Evolutionary conservation across 2,113 vertebrate genomes (phyloP).

Genomic region (Perca fluviatilis): DNA sequence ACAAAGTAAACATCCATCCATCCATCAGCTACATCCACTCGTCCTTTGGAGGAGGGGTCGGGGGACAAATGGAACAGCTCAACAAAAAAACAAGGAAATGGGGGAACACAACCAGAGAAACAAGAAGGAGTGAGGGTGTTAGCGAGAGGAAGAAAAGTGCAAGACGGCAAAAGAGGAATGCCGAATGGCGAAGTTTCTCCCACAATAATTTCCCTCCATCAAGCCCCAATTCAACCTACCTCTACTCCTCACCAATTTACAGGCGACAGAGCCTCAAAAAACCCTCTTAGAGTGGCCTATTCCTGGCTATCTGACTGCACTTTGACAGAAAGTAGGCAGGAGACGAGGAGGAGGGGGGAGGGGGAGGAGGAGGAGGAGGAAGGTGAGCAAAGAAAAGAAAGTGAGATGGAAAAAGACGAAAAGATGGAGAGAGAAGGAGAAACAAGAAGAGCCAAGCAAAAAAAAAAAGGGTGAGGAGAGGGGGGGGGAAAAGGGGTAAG

Average conservation of each 20-base stretch:
- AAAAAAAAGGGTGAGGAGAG: too few relatives aligned
- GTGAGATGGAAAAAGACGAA: constrained; percentile 10
- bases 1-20: constrained; percentile 8
- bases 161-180: background rate
- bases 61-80: background rate
- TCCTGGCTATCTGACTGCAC: constrained; percentile 52
- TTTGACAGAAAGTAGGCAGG: constrained; percentile 42
- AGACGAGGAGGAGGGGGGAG: background rate
- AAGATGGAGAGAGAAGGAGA: constrained; percentile 3
- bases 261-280: constrained; percentile 25
- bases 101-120: background rate
- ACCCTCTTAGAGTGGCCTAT: constrained; percentile 52
- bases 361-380: background rate
- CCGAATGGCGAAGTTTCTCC: constrained; percentile 14
- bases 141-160: background rate
- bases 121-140: background rate
- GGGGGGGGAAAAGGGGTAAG: background rate
- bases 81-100: background rate
- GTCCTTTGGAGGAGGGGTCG: background rate
- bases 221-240: constrained; percentile 23
- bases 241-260: constrained; percentile 47
- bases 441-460: background rate
- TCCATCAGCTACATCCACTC: background rate
- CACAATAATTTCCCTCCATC: constrained; percentile 53
- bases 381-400: constrained; percentile 10